These are phyloP conservation scores for Oreochromis spilurus DNA, from an alignment of 2,113 vertebrate genomes.

Conservation along the genomic window DNA sequence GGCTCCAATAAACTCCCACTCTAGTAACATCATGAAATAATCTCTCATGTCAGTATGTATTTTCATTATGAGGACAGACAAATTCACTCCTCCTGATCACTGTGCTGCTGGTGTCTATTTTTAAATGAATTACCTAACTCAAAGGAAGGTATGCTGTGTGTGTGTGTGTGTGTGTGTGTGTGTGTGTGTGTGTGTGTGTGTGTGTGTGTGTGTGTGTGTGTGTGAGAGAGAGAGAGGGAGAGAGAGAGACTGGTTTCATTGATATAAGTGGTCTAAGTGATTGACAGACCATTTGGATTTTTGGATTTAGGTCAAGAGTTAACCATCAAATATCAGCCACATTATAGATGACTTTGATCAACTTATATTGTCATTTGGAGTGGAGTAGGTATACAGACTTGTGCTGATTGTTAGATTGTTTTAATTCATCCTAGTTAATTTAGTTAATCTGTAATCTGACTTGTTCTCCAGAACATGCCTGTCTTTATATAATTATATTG, in stretches of 20 bases:
- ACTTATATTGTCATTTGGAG: background rate
- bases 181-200: background rate
- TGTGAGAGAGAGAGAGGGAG: background rate
- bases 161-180: background rate
- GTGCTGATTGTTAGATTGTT: background rate
- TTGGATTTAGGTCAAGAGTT: background rate
- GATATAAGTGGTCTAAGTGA: background rate
- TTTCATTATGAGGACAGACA: background rate
- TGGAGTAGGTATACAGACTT: background rate
- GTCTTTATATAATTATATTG: background rate
- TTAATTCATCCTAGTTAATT: background rate
- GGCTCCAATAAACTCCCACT: background rate
- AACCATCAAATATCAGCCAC: background rate
- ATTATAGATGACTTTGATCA: background rate
- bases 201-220: background rate
- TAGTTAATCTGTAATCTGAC: background rate
- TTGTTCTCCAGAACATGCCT: background rate
- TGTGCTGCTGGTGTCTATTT: background rate
- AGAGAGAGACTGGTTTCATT: background rate
- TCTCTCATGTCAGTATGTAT: background rate
- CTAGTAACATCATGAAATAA: background rate
- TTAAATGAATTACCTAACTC: background rate
- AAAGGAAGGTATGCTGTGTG: background rate
- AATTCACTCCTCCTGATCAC: background rate
- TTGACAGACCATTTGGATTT: background rate